Conservation (phyloP, 2,888 invertebrate genomes). For the Phalangium opilio region DNA sequence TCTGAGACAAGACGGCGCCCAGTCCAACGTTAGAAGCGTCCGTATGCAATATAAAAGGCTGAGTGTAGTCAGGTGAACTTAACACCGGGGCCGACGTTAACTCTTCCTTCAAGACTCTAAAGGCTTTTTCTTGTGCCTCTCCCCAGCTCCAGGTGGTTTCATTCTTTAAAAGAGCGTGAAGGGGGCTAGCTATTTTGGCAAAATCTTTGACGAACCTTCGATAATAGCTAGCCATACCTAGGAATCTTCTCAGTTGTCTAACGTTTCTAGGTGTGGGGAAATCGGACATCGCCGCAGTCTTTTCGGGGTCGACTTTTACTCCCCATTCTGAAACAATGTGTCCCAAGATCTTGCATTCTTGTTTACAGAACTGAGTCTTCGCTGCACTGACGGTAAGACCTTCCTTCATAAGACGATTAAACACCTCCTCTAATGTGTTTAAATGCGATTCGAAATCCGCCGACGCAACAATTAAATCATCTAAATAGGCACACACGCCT, state of each 20-base stretch:
- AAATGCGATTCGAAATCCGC: slow-evolving; percentile 17
- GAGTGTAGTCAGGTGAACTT: slow-evolving; percentile 14
- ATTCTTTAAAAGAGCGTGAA: slow-evolving; percentile 7
- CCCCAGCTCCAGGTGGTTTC: slow-evolving; percentile 7
- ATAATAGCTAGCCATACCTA: slow-evolving; percentile 2
- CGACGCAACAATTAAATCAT: slow-evolving; percentile 20
- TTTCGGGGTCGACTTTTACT: slow-evolving; percentile 2
- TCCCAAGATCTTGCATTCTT: slow-evolving; percentile 11
- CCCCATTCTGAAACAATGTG: slow-evolving; percentile 8
- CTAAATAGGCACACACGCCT: slow-evolving; percentile 19
- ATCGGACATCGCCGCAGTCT: background rate
- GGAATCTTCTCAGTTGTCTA: background rate
- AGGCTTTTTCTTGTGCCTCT: background rate
- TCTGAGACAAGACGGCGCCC: slow-evolving; percentile 23
- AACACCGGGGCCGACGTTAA: slow-evolving; percentile 16
- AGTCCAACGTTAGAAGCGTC: slow-evolving; percentile 21
- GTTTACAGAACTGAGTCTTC: slow-evolving; percentile 17
- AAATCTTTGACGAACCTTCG: slow-evolving; percentile 5
- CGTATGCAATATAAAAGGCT: slow-evolving; percentile 20
- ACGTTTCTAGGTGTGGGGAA: slow-evolving; percentile 13
- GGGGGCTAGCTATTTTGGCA: slow-evolving; percentile 2
- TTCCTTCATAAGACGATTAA: slow-evolving; percentile 14
- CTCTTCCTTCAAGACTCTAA: slow-evolving; percentile 6
- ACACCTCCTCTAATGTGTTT: slow-evolving; percentile 8
- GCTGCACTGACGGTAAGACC: slow-evolving; percentile 17